Percentiles rank a stretch among this genome's conserved stretches.
Evolutionary conservation across 2,888 invertebrate species (phyloP).

Genomic region (Acanthosepion pharaonis): DNA sequence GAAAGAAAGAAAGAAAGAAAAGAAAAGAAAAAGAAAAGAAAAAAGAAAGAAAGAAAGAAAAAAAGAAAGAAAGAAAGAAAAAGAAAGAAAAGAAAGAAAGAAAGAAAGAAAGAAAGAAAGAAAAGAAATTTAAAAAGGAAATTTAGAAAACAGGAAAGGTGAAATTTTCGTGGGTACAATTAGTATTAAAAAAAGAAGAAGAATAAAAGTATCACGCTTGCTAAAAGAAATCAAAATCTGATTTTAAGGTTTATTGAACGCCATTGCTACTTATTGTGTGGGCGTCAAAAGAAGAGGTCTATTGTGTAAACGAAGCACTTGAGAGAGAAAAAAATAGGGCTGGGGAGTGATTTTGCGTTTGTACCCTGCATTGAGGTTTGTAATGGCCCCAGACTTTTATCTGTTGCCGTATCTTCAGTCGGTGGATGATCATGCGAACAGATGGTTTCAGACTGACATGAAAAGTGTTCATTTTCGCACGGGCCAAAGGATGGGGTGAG

Average conservation of each 20-base stretch:
- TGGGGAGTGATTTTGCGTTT: background rate
- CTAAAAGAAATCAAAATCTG: too few relatives aligned
- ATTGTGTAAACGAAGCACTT: background rate
- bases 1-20: too few relatives aligned
- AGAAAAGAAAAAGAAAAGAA: too few relatives aligned
- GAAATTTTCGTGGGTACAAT: too few relatives aligned
- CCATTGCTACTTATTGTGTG: background rate
- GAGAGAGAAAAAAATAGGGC: background rate
- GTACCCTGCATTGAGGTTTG: background rate
- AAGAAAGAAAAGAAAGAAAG: too few relatives aligned
- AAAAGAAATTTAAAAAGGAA: too few relatives aligned
- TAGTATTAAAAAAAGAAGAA: too few relatives aligned
- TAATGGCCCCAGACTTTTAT: background rate
- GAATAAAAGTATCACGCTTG: too few relatives aligned
- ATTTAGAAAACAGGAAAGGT: too few relatives aligned
- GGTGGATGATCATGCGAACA: background rate
- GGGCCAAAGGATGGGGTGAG: background rate
- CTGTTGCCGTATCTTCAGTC: background rate
- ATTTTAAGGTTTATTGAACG: background rate
- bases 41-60: too few relatives aligned
- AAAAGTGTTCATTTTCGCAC: background rate
- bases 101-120: too few relatives aligned
- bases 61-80: too few relatives aligned
- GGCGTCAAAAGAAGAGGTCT: background rate
- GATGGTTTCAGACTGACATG: background rate